Base-by-base conservation (phyloP, 2,113 vertebrate species). In the Campylomormyrus tamandua region DNA sequence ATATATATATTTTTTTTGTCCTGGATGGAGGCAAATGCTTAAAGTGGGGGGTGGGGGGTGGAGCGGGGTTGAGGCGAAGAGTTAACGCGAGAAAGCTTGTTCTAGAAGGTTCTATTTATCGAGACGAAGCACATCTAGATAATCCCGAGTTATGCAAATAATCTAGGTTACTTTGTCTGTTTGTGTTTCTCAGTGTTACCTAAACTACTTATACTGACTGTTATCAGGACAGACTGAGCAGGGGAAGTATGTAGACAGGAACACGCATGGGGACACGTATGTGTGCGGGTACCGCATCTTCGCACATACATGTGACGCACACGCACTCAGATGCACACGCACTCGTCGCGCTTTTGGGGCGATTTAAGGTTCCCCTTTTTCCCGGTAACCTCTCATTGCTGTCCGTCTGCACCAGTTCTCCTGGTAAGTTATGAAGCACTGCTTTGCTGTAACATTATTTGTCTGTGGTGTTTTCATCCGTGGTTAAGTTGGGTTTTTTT, bases 31-130 rank as follows among this genome's bases (percentile, higher is more conserved):
- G 62, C 80, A 39, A 74, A 88, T 83, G 90, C 94, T 92, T 93
- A 21, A 92, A 89, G 87, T 93, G 84, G 80, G 92, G 56, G 45
- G 77, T 11, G 35, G 70, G 90, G 92, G 95, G 95, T 92, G 87
- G 24, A n/a, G 74, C 90, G 90, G 92, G 95, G 95, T 92, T 91
- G 91, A 80, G 92, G 92, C 90, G 94, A 96, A 95, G 95, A 95
- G 96, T 97, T 96, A 96, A 96, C 90, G 92, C 93, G 93, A 95
- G 94, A 94, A 95, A 93, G 94, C 95, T 96, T 96, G 95, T 97
- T 98, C 97, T 97, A 95, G 97, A 97, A 96, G 94, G 92, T 96
- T 97, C 96, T 95, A 92, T 95, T 94, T 92, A 96, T 91, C 95
- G 94, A 96, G 90, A 93, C 94, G 95, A 94, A 95, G 93, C 93